These are phyloP conservation scores for Clarias magur DNA, from an alignment of 2,113 vertebrate species.

Conservation along the genomic window DNA sequence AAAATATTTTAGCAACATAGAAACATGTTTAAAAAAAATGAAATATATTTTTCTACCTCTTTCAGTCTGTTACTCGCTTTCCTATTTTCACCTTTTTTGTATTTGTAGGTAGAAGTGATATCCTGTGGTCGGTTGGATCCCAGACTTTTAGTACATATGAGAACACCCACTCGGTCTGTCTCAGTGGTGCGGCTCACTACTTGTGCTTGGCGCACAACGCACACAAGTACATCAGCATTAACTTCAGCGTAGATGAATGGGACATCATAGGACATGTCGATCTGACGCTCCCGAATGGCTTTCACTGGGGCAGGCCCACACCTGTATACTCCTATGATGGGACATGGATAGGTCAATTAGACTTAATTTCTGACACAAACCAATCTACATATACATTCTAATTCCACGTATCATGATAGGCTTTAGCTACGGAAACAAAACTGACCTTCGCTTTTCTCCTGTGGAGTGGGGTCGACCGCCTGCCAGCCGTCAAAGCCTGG, in stretches of 20 bases:
- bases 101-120: slow-evolving; percentile 73
- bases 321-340: slow-evolving; percentile 73
- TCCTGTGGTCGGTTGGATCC: slow-evolving; percentile 53
- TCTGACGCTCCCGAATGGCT: slow-evolving; percentile 69
- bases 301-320: slow-evolving; percentile 81
- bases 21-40: not conserved
- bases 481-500: slow-evolving; percentile 85
- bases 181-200: slow-evolving; percentile 49
- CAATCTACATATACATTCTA: not conserved
- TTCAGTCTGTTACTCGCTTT: not conserved
- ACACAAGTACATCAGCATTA: slow-evolving; percentile 73
- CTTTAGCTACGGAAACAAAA: not conserved
- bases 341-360: not conserved
- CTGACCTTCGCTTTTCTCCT: slow-evolving; percentile 86
- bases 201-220: slow-evolving; percentile 46
- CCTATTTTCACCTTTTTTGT: slow-evolving; percentile 52
- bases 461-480: slow-evolving; percentile 89
- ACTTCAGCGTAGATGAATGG: slow-evolving; percentile 84
- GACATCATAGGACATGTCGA: slow-evolving; percentile 73
- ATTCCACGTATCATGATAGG: not conserved
- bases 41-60: not conserved
- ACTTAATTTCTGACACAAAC: not conserved
- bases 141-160: slow-evolving; percentile 72
- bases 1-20: not conserved
- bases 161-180: slow-evolving; percentile 64